phyloP scores from a whole-genome alignment of 2,113 vertebrate genomes.

The Nibea albiflora region DNA sequence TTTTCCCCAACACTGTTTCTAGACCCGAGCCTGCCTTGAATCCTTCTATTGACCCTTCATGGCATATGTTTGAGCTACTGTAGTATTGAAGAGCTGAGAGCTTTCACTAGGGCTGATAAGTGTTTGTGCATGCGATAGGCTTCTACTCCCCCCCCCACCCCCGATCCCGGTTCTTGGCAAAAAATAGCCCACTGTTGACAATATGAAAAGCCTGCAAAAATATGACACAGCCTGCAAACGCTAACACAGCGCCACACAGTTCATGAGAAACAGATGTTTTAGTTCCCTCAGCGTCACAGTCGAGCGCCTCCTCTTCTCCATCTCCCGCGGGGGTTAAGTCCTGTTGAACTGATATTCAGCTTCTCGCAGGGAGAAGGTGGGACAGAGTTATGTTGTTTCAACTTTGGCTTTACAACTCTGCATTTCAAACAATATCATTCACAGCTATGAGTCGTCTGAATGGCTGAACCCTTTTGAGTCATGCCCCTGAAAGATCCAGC shows the following conservation, averaged over 20 bases:
- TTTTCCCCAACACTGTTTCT: slow-evolving; percentile 71
- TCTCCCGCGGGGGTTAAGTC: slow-evolving; percentile 32
- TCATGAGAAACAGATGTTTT: slow-evolving; percentile 80
- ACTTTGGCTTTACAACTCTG: slow-evolving; percentile 79
- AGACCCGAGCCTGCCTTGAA: slow-evolving; percentile 61
- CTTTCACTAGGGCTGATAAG: slow-evolving; percentile 65
- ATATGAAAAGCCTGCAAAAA: slow-evolving; percentile 77
- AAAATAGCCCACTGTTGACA: slow-evolving; percentile 74
- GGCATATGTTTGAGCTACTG: slow-evolving; percentile 49
- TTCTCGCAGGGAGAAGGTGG: slow-evolving; percentile 37
- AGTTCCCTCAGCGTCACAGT: slow-evolving; percentile 54
- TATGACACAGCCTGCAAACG: slow-evolving; percentile 76
- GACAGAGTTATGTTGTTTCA: slow-evolving; percentile 42
- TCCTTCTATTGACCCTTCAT: slow-evolving; percentile 64
- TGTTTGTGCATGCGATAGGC: slow-evolving; percentile 73
- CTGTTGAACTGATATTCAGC: slow-evolving; percentile 39
- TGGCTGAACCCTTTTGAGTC: slow-evolving; percentile 68
- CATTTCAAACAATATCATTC: slow-evolving; percentile 78
- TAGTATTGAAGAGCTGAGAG: slow-evolving; percentile 61
- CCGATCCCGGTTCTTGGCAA: slow-evolving; percentile 53
- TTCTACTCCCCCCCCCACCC: slow-evolving; percentile 48
- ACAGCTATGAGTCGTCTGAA: slow-evolving; percentile 72
- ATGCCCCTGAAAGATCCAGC: slow-evolving; percentile 66
- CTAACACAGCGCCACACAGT: slow-evolving; percentile 62
- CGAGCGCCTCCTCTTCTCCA: slow-evolving; percentile 36